Base-by-base conservation (phyloP, 2,888 invertebrate species). In the Cryptus viduatorius region DNA sequence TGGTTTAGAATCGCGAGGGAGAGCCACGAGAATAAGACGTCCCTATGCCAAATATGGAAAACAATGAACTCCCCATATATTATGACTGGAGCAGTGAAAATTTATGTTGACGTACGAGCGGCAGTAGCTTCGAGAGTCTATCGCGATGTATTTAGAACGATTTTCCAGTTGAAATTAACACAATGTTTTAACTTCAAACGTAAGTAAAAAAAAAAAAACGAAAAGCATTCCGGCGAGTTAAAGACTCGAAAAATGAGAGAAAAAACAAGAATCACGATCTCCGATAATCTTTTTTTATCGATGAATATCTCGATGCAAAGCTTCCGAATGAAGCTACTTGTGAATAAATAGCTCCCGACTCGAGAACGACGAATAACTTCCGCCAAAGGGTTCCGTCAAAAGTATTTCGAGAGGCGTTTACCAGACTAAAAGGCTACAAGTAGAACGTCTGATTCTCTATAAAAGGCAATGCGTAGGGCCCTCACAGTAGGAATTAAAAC, bases 1-100 rank as follows among this genome's bases (percentile, higher is more conserved):
- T 24, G 56, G 50, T 68, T 48, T 42, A 73, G 59, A 82, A 82
- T 82, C n/a, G 73, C 72, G 50, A 37, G 78, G 29, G 71, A 46
- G 79, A 72, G 68, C 68, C 37, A 44, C 59, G 75, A 48, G 84
- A 84, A 80, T 84, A 68, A 80, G 77, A 80, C 77, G 61, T 84
- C 61, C 71, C 76, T 69, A 42, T 50, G 56, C 42, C 59, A 68
- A 77, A 79, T 84, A 84, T 77, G 84, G 80, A 76, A 80, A 80
- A 84, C 84, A 84, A 84, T 84, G 84, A 72, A 61, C 64, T 48
- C 24, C 14, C 61, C 80, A 53, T 84, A 78, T 56, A 84, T 84
- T 69, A 72, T 77, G 50, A 64, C 53, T 61, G 48, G 59, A 48
- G 44, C 72, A 24, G 46, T 68, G 67, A 68, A 80, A 73, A 77